Base-by-base conservation (phyloP, 2,797 vertebrate genomes). In the Neopelma chrysocephalum region DNA sequence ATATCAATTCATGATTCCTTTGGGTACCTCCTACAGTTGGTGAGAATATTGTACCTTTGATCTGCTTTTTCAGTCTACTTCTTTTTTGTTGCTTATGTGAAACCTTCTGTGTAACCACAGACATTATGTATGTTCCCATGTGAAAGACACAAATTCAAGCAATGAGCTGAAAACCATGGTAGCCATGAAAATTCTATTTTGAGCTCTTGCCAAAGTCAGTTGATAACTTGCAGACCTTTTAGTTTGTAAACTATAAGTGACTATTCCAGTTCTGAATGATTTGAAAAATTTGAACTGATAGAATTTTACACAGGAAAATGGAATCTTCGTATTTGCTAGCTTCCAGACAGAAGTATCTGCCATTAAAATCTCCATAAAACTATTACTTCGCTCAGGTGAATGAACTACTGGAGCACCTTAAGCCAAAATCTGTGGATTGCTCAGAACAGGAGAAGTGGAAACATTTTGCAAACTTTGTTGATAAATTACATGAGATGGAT, bases 381-480 rank as follows among this genome's bases (percentile, higher is more conserved):
- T 48, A 62, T 21, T 83, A 8, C n/a, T 93, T 90, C 82, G 42
- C 8, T 45, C 69, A 97, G 95, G 93, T 97, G 48, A 57, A 58
- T 48, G 16, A 62, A 34, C 75, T 97, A 22, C 58, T 96, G 56
- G 61, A 83, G 9, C 72, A 60, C 27, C 90, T 97, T 54, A 97
- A 95, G 23, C 97, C 94, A n/a, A 85, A 84, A 70, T 70, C 87
- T 38, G 60, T 83, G 90, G 95, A 97, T 56, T 94, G 82, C 78
- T 32, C 82, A 58, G 87, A 90, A 90, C 0, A 2, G 25, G 5
- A 91, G 21, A 95, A 94, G 9, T 36, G 12, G 64, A 54, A 9
- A 14, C 50, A 23, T 54, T 96, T 98, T 92, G 94, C 95, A 34
- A 23, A 12, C 9, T 96, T 98, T 91, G 96, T 98, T 62, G 95